phyloP scores from a whole-genome alignment of 2,888 invertebrate genomes.

The Cheilosia grossa region DNA sequence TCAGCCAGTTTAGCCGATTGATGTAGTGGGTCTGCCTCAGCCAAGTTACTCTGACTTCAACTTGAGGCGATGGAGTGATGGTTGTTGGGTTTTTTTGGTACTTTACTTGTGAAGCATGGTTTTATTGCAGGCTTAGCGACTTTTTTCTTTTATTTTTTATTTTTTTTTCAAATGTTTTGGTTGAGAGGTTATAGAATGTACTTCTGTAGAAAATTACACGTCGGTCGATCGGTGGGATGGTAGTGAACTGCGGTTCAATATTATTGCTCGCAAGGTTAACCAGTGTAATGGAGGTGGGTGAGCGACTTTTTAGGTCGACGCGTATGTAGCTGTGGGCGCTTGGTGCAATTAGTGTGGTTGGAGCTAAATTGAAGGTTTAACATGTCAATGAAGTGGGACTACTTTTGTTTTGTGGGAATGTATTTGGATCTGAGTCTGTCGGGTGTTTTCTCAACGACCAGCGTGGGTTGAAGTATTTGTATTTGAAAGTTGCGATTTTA shows the following conservation, averaged over 20 bases:
- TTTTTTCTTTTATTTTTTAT: constrained; percentile 19
- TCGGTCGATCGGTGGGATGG: constrained; percentile 1
- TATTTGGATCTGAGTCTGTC: neutral
- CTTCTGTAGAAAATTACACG: neutral
- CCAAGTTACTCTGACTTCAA: constrained; percentile 19
- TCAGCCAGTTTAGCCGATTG: constrained; percentile 13
- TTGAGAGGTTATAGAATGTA: constrained; percentile 32
- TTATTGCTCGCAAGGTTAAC: constrained; percentile 58
- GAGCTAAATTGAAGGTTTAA: neutral
- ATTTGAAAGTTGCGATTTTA: neutral
- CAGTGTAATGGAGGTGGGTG: constrained; percentile 43
- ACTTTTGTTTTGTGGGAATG: neutral
- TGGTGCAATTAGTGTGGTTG: neutral
- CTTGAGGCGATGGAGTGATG: constrained; percentile 4
- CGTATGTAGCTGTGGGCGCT: constrained; percentile 17
- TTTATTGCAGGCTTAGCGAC: constrained; percentile 40
- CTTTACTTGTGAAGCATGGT: constrained; percentile 18
- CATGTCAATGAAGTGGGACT: neutral
- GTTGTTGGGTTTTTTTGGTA: constrained; percentile 9
- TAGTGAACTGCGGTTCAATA: constrained; percentile 42
- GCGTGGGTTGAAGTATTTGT: neutral
- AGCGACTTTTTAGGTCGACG: constrained; percentile 49
- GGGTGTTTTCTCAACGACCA: neutral
- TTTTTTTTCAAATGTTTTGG: constrained; percentile 35
- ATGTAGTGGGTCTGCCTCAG: constrained; percentile 26